Base-by-base conservation (phyloP, 2,797 vertebrate genomes). In the Sebastes itinus region DNA sequence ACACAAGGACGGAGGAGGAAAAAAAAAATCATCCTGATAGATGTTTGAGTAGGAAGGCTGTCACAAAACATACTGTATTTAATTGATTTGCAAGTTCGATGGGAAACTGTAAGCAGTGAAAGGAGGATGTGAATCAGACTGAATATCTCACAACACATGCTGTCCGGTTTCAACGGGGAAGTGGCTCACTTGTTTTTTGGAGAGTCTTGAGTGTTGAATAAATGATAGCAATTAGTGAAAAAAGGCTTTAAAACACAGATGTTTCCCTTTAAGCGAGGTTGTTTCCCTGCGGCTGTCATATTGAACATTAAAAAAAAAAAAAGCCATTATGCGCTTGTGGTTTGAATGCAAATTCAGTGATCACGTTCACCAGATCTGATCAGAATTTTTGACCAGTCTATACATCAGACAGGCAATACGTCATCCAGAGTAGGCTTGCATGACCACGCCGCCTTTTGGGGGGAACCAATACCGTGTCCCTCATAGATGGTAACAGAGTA, bases 181-280 rank as follows among this genome's bases (percentile, higher is more conserved):
- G 58, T 54, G 60, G 32, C 66, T 78, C 65, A 5, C n/a, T 65
- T 27, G 27, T 70, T 74, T 74, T 80, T 56, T 56, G 14, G 35
- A 72, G 71, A 59, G 46, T 64, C 46, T 72, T 13, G 23, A 82
- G 52, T 61, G 56, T 62, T 76, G 66, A 81, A 87, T 75, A 85
- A 84, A 87, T 89, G 5, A 83, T 54, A 56, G 32, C 72, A 87
- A 88, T 87, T 79, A 85, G 64, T 22, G 23, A 68, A 54, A 54
- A 49, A 66, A 64, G n/a, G n/a, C 30, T 71, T 80, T 59, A 62
- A 78, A 84, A 66, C 23, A 61, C 72, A 70, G 54, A 66, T 78
- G 67, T 72, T 54, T 68, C 49, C 52, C 67, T 77, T 72, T 65
- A 65, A 80, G 59, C 16, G 60, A 71, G 5, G 58, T 72, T 76